Evolutionary conservation across 2,888 invertebrate species (phyloP), one percentile per base, ranked within the genome.

Genomic region (Hydroisotoma schaefferi): DNA sequence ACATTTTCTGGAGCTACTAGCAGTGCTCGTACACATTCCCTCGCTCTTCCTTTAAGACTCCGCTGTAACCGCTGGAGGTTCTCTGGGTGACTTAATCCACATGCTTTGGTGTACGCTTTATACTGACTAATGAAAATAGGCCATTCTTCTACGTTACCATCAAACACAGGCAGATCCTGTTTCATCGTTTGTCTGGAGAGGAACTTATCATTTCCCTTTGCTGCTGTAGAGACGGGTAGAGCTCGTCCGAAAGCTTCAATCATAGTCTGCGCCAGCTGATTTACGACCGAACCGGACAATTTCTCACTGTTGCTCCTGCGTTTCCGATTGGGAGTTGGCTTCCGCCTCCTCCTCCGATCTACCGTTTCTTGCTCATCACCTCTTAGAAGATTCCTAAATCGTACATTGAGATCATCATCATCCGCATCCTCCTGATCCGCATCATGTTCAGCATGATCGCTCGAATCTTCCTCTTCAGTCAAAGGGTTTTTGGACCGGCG

Each of bases 101-200:
- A 54, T 1, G 20, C 53, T 18, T 15, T 25, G 5, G 53, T 38
- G 1, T 23, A 2, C 4, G 23, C 1, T 6, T 22, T 15, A 5
- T 22, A 53, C 10, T 37, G 23, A 12, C 12, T 12, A 5, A 38
- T 22, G 10, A 52, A 52, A 2, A 22, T 52, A 3, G 52, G 52
- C 52, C 52, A 52, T 20, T 52, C 52, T 22, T 18, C 37, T 1
- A 37, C 26, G 23, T 52, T 23, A 6, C 52, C 52, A 20, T 12
- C 8, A 10, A 52, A 52, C 1, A 37, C 8, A 12, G 52, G 52
- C 20, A 52, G 12, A 4, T 52, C 52, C n/a, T 27, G 25, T n/a
- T 29, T 22, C 8, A 22, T 20, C 1, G 52, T 20, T 20, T 52
- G 52, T 22, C 52, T 2, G 0, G 53, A 37, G 1, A 53, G 2